Percentiles rank a stretch among this genome's conserved stretches.
phyloP scores from a whole-genome alignment of 2,113 vertebrate species.

The Syrmaticus mikado region DNA sequence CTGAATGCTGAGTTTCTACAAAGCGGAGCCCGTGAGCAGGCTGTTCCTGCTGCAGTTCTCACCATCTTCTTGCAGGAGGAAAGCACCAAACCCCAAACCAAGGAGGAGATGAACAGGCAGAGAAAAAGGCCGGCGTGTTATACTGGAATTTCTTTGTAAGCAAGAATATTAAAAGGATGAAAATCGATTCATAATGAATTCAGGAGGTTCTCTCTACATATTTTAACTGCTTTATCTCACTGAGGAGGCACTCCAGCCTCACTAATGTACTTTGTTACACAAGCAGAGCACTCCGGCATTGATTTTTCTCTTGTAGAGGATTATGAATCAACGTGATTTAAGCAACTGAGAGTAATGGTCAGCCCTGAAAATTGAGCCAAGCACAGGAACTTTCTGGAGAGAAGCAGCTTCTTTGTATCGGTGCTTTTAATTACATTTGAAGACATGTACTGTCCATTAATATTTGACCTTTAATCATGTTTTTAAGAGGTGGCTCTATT shows the following conservation, averaged over 20 bases:
- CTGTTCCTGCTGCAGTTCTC: not conserved
- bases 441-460: slow-evolving; percentile 13
- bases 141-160: not conserved
- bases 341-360: not conserved
- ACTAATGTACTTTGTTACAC: not conserved
- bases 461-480: slow-evolving; percentile 35
- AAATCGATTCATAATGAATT: slow-evolving; percentile 31
- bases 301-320: slow-evolving; percentile 46
- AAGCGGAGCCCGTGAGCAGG: not conserved
- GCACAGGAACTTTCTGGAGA: slow-evolving; percentile 6
- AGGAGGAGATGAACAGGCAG: not conserved
- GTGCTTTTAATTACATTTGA: slow-evolving; percentile 37
- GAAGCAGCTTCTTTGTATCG: not conserved
- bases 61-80: not conserved
- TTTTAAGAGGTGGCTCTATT: slow-evolving; percentile 28
- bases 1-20: not conserved
- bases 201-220: not conserved
- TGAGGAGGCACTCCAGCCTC: slow-evolving; percentile 19
- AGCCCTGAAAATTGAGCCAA: slow-evolving; percentile 17
- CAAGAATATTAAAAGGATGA: slow-evolving; percentile 24
- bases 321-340: slow-evolving; percentile 16
- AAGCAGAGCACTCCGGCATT: slow-evolving; percentile 29
- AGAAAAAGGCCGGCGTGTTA: not conserved
- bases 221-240: slow-evolving; percentile 3
- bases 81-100: not conserved